These are phyloP conservation scores for Tetragonula carbonaria DNA, from an alignment of 2,888 invertebrate species.

Conservation along the genomic window DNA sequence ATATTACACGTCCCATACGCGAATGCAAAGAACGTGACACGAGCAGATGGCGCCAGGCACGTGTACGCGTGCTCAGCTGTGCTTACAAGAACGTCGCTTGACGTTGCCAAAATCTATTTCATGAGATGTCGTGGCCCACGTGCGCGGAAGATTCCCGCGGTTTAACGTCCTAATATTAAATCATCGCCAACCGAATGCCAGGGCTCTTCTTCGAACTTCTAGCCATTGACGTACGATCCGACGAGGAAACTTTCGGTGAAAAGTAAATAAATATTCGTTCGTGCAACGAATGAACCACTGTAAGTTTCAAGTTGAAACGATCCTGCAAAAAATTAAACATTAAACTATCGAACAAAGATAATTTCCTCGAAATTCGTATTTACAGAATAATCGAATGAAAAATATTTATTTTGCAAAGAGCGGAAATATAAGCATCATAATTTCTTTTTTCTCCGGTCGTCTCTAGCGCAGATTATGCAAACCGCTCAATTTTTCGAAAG, in stretches of 20 bases:
- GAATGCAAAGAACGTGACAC: slow-evolving; percentile 41
- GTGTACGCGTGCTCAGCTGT: slow-evolving; percentile 35
- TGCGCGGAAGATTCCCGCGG: slow-evolving; percentile 20
- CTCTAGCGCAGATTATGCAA: neutral
- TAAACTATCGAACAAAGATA: neutral
- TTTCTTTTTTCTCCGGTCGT: no score
- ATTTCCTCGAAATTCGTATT: neutral
- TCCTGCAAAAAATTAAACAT: no score
- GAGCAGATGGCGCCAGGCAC: slow-evolving; percentile 34
- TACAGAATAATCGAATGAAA: neutral
- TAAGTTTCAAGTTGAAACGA: no score
- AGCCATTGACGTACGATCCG: neutral
- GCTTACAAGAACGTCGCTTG: slow-evolving; percentile 30
- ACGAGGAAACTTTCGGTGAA: neutral
- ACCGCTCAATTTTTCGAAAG: neutral
- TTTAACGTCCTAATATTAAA: slow-evolving; percentile 30
- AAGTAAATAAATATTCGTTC: neutral
- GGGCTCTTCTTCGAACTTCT: neutral
- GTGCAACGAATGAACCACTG: no score
- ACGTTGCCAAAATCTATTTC: slow-evolving; percentile 54
- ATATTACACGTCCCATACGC: slow-evolving; percentile 26
- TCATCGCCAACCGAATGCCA: neutral
- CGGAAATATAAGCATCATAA: neutral
- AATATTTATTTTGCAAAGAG: neutral
- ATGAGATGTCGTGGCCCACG: slow-evolving; percentile 9